Base-by-base conservation (phyloP, 1,140 invertebrate species). In the Thaumetopoea pityocampa region DNA sequence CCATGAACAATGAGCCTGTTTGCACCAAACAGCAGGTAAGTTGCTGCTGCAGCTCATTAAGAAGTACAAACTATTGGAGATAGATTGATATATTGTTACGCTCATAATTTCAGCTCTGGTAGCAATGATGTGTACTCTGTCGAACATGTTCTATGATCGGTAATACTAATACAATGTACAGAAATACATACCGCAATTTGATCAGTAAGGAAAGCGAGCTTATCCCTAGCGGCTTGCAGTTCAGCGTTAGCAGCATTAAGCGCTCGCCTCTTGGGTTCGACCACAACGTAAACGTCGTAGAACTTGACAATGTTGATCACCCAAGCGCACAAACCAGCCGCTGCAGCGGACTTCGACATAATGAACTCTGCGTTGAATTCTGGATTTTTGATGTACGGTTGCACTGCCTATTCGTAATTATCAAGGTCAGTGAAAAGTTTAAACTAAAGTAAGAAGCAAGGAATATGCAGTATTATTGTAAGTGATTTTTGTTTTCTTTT, bases 281-380 rank as follows among this genome's bases (percentile, higher is more conserved):
- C 96, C 16, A 95, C 92, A 43, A 95, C 93, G 69, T 93, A 98
- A 8, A 98, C 95, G 23, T 95, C 92, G 80, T 96, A 95, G 85
- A 96, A 99, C 26, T 89, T 92, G 60, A 94, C 88, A 50, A 98
- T 97, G 74, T 98, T 98, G 36, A 96, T 93, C 0, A 96, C 96
- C 96, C 96, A 98, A 5, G 95, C 92, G 67, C 96, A 98, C 0
- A 98, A 82, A 35, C 93, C 96, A 34, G 94, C 93, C 10, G 96
- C 97, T 19, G 97, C 96, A 28, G 90, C 88, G 1, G 96, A 98
- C 84, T 98, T 98, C 0, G 89, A 87, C 42, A 89, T 77, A 50
- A 99, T 93, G 34, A 94, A 91, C 10, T 96, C 94, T 0, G 95
- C 92, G 44, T 93, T 90, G 68, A 98, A 98, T 44, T 96, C 94